Percentiles rank a stretch among this genome's conserved stretches.
Conservation (phyloP, 2,113 vertebrate species). For the Poicephalus gulielmi region DNA sequence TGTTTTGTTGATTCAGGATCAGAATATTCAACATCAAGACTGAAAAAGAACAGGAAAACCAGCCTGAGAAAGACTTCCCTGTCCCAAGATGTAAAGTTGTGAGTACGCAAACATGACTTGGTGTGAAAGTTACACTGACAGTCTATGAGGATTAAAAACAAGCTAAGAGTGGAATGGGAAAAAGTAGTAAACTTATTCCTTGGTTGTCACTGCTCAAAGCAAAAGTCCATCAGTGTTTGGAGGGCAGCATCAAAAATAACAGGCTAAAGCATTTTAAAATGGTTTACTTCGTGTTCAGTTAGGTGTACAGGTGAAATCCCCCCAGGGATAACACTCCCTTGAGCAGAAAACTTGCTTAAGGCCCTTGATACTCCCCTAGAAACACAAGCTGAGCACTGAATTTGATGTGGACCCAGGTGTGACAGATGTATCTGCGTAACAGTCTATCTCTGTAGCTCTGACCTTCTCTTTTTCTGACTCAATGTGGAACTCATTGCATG, state of each 20-base stretch:
- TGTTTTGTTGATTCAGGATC: not conserved
- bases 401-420: not conserved
- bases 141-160: not conserved
- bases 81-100: not conserved
- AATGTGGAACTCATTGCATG: not conserved
- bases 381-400: fast-evolving
- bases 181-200: not conserved
- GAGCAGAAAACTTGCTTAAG: not conserved
- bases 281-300: not conserved
- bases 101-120: not conserved
- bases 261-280: not conserved
- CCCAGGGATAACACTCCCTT: not conserved
- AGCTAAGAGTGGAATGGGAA: not conserved
- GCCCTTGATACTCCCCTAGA: not conserved
- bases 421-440: not conserved
- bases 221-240: not conserved
- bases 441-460: not conserved
- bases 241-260: not conserved
- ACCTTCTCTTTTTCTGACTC: not conserved
- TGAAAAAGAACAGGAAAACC: not conserved
- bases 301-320: not conserved
- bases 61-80: not conserved
- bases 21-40: not conserved
- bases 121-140: not conserved
- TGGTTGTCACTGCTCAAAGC: not conserved